Conservation (phyloP, 1,140 invertebrate genomes). For the Ectropis grisescens region DNA sequence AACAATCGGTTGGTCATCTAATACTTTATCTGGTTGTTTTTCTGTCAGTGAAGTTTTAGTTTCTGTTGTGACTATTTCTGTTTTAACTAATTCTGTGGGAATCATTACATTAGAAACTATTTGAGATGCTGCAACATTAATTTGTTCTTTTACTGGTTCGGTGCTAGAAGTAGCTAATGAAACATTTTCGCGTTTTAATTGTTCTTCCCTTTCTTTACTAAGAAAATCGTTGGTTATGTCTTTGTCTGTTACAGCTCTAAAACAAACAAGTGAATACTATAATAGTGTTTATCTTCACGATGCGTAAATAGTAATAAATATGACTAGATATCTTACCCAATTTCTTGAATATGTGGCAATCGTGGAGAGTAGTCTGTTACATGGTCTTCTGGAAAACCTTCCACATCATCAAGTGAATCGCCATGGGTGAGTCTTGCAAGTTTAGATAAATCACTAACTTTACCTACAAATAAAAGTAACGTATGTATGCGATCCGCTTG, state of each 20-base stretch:
- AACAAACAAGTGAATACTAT: constrained; percentile 5
- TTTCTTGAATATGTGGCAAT: constrained; percentile 62
- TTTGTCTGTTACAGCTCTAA: constrained; percentile 28
- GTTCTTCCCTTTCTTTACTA: constrained; percentile 41
- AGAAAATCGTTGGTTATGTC: constrained; percentile 38
- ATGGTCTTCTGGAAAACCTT: constrained; percentile 66
- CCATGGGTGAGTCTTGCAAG: constrained; percentile 48
- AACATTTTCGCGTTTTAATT: constrained; percentile 38
- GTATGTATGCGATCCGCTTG: no score
- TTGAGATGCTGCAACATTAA: no score
- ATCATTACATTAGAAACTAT: no score
- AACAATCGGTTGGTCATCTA: no score
- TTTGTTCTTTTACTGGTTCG: no score
- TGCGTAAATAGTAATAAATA: no score
- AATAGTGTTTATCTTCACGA: no score
- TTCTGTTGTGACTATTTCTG: no score
- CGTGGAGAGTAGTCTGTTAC: constrained; percentile 54
- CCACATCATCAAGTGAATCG: constrained; percentile 66
- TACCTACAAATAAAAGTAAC: constrained; percentile 21
- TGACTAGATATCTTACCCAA: constrained; percentile 40
- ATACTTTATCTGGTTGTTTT: no score
- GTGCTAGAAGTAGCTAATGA: neutral
- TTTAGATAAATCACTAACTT: constrained; percentile 31
- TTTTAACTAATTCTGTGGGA: no score
- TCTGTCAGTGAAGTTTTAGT: no score